Evolutionary conservation across 2,888 invertebrate species (phyloP), one percentile per base, ranked within the genome.

Genomic region (Criorhina ranunculi): DNA sequence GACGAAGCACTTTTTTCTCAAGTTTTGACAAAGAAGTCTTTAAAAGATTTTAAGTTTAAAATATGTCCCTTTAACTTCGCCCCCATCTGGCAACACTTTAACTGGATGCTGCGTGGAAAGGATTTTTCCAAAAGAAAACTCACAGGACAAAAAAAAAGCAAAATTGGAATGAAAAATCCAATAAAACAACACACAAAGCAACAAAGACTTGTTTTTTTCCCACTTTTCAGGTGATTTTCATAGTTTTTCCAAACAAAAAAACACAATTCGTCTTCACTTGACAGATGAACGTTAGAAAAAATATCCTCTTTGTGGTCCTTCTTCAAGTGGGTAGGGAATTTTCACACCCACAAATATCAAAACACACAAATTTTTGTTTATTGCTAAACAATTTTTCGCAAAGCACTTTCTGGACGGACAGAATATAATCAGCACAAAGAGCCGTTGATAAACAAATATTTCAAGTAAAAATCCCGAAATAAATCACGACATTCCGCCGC

Each of bases 41-140:
- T 24, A 24, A 24, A 24, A 1, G 4, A 3, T 24, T 24, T 24
- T 24, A 24, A 24, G 2, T 51, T 1, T 7, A 53, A 33, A 33
- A 17, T 1, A 55, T 55, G 35, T 49, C 37, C 19, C 6, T 8
- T 9, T 0, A 17, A 35, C 29, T 11, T 29, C 5, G 0, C 19
- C 64, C 24, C 9, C 80, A 70, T 55, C 85, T 85, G 85, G 64
- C 64, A 85, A 80, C 85, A 60, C 85, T 66, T 19, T 4, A 35
- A 59, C 6, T 69, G 80, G 85, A 85, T 85, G 80, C 85, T 85
- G 85, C 85, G 85, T 85, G 85, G 64, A 75, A 59, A 66, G 19
- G 8, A 11, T 49, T 53, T 73, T 64, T 29, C 33, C 17, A 42
- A 53, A 60, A 70, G 51, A 33, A 12, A 51, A 31, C n/a, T n/a